Evolutionary conservation across 2,888 invertebrate genomes (phyloP), one percentile per base, ranked within the genome.

Genomic region (Clusia tigrina): DNA sequence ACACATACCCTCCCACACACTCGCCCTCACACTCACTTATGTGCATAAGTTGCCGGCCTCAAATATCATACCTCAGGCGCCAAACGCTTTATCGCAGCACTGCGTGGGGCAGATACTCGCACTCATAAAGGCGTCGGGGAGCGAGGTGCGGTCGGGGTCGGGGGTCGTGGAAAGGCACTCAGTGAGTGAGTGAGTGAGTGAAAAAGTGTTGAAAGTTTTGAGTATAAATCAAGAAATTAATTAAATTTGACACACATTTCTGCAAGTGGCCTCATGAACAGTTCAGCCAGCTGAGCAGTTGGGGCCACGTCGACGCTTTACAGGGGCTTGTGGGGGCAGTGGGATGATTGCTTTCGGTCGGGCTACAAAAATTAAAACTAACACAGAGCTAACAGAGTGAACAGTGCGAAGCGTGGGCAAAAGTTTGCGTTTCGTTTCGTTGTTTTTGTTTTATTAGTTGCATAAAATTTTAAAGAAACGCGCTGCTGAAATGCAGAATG

Each of bases 191-290:
- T 24, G 25, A 25, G 53, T 25, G 23, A 22, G 24, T 51, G 48
- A 66, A 62, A 67, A 67, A 63, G 64, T 66, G 68, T 67, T 63
- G 65, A 73, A 78, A 74, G 76, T 78, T 78, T 77, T 69, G 71
- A 74, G 73, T 81, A 82, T 82, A 81, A 82, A 82, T 82, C 81
- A 81, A 71, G 79, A 82, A 82, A 82, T 81, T 81, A 81, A 82
- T 81, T 81, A 82, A 81, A 79, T 81, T 80, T 82, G 83, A 81
- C 81, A 82, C 71, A 80, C 71, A 79, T 78, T 74, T 73, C n/a
- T 76, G 62, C 69, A 73, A 76, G 74, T 66, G 67, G 71, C 66
- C 67, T 66, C 68, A 70, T 73, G 69, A 77, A 77, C 75, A 74
- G 76, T 22, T 20, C 18, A 18, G 6, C 18, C 22, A 18, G 20